Conservation (phyloP, 2,888 invertebrate genomes). For the Nemurella pictetii region DNA sequence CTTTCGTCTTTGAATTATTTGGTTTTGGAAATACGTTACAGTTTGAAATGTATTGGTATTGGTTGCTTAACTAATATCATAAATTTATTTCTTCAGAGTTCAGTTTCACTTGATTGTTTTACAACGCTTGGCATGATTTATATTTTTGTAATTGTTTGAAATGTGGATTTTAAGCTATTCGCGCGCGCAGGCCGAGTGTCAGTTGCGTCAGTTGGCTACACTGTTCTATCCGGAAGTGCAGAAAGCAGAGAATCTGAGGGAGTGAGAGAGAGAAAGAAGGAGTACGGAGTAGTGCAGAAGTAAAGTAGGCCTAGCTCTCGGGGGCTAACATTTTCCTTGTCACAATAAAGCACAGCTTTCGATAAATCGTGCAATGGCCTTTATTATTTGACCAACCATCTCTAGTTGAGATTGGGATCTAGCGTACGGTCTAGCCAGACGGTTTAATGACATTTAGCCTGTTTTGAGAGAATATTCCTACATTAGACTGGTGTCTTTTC, state of each 20-base stretch:
- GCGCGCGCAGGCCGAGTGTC: too few relatives aligned
- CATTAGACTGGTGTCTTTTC: not conserved
- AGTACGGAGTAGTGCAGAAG: not conserved
- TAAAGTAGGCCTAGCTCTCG: not conserved
- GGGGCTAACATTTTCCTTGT: not conserved
- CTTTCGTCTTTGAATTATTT: too few relatives aligned
- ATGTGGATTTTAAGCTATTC: too few relatives aligned
- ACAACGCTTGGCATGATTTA: too few relatives aligned
- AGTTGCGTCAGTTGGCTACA: not conserved
- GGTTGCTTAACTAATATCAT: too few relatives aligned
- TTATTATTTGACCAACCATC: not conserved
- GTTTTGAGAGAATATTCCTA: not conserved
- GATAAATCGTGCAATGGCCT: not conserved
- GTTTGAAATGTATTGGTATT: too few relatives aligned
- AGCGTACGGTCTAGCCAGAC: not conserved
- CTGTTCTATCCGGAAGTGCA: not conserved
- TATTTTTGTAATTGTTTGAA: too few relatives aligned
- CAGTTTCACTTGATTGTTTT: too few relatives aligned
- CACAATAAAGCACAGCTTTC: not conserved
- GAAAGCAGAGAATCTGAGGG: not conserved
- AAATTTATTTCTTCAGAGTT: too few relatives aligned
- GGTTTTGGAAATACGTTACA: too few relatives aligned
- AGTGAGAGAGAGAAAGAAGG: not conserved
- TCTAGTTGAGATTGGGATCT: not conserved
- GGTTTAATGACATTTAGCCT: not conserved